These are phyloP conservation scores for Lasioglossum vierecki DNA, from an alignment of 2,888 invertebrate genomes.

Conservation along the genomic window DNA sequence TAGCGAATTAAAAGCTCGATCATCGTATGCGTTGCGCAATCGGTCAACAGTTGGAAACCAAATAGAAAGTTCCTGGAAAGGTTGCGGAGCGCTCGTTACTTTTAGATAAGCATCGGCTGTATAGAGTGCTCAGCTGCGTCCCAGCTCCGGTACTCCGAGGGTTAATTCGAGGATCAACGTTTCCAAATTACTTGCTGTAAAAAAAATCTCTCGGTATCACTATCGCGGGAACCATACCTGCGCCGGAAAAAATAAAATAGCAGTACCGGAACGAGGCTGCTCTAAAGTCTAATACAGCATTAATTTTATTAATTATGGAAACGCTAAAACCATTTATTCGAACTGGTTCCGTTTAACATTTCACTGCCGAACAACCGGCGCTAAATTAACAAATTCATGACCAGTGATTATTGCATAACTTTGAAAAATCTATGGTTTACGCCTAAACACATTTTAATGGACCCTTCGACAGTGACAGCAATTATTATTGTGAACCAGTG, in stretches of 20 bases:
- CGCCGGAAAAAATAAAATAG: background rate
- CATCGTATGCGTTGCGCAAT: background rate
- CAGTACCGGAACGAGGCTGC: no score
- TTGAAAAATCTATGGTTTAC: no score
- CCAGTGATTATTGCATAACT: no score
- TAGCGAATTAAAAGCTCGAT: slow-evolving; percentile 6
- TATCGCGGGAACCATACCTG: background rate
- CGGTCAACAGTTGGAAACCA: background rate
- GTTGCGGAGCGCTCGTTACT: slow-evolving; percentile 1
- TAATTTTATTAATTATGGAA: no score
- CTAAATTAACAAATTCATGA: no score
- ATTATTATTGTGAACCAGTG: no score
- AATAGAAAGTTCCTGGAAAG: background rate
- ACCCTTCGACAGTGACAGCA: no score
- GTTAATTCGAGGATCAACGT: slow-evolving; percentile 11
- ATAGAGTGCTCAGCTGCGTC: background rate
- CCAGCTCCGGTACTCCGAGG: background rate
- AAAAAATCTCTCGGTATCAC: background rate
- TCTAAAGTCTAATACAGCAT: no score
- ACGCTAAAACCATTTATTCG: no score
- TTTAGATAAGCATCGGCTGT: background rate
- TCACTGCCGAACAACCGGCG: no score
- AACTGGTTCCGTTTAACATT: no score
- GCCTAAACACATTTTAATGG: no score
- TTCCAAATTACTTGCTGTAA: slow-evolving; percentile 5